Evolutionary conservation across 2,797 vertebrate genomes (phyloP).

Genomic region (Atherinosoma microstoma): DNA sequence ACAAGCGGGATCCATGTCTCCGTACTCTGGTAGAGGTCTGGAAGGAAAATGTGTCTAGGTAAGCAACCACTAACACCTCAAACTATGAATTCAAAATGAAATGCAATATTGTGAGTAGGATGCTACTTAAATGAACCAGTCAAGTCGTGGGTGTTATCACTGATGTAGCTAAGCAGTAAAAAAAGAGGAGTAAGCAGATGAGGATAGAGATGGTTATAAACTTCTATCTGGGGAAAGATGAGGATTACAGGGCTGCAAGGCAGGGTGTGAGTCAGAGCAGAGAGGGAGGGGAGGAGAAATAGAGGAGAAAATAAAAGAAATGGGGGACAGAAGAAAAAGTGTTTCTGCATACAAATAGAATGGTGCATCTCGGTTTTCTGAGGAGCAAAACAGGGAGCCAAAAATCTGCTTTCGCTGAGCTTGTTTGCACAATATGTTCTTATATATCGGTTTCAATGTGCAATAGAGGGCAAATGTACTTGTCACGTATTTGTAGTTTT

Average conservation of each 20-base stretch:
- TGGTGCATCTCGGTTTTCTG: conserved; percentile 10
- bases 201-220: conserved; percentile 45
- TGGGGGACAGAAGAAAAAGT: conserved; percentile 3
- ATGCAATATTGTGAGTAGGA: conserved; percentile 8
- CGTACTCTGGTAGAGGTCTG: conserved; percentile 92
- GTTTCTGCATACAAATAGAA: conserved; percentile 20
- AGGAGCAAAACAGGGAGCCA: background rate
- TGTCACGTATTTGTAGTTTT: background rate
- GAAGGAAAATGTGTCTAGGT: conserved; percentile 5
- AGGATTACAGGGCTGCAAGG: conserved; percentile 49
- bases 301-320: conserved; percentile 4
- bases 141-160: conserved; percentile 31
- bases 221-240: conserved; percentile 44
- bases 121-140: conserved; percentile 4
- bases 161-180: conserved; percentile 39
- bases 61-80: background rate
- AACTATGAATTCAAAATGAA: background rate
- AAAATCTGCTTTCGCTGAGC: background rate
- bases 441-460: background rate
- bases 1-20: conserved; percentile 89
- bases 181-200: conserved; percentile 30
- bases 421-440: background rate
- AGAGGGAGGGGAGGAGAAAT: conserved; percentile 5
- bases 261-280: conserved; percentile 22
- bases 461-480: conserved; percentile 7